Evolutionary conservation across 2,888 invertebrate species (phyloP), one percentile per base, ranked within the genome.

Genomic region (Acleris laterana): DNA sequence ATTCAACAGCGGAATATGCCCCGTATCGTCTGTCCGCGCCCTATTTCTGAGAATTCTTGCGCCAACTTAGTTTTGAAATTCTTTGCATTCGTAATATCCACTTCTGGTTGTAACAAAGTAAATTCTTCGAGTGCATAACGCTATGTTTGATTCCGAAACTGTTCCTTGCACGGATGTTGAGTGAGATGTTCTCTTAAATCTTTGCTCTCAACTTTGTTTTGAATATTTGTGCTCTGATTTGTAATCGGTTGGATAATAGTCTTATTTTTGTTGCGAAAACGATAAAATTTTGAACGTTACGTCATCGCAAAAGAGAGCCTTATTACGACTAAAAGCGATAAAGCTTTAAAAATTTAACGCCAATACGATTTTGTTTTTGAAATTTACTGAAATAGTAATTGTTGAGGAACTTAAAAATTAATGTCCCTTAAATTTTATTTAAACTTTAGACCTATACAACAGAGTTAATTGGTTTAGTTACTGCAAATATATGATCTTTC

Each of bases 71-170:
- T 65, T 65, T 51, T 19, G 50, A 42, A 65, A 65, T 60, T 65
- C 65, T 60, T 65, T 65, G 65, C 65, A 65, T 65, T 56, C 55
- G 55, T 61, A 65, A 65, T 50, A 55, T 56, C 55, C 55, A 55
- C 60, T 62, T 44, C 53, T 49, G 64, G 49, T 42, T 28, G 53
- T 55, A 65, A 65, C 65, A 65, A 65, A 65, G 65, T 65, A 55
- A 60, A 65, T 61, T 61, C 60, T 55, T 57, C 17, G 25, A 55
- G 55, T 50, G 55, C 55, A 61, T 51, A 61, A 60, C 55, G 20
- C 60, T 51, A 55, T 32, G 59, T 65, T 65, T 61, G 60, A 65
- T 65, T 61, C 60, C 25, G 42, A 25, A 50, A 50, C 55, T 44
- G 38, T n/a, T 62, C 52, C 60, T 60, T 55, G 59, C 48, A 38